A percentile compares a stretch with the other conserved stretches of the same genome.
Evolutionary conservation across 2,888 invertebrate species (phyloP).

Genomic region (Sinotaia quadrata): DNA sequence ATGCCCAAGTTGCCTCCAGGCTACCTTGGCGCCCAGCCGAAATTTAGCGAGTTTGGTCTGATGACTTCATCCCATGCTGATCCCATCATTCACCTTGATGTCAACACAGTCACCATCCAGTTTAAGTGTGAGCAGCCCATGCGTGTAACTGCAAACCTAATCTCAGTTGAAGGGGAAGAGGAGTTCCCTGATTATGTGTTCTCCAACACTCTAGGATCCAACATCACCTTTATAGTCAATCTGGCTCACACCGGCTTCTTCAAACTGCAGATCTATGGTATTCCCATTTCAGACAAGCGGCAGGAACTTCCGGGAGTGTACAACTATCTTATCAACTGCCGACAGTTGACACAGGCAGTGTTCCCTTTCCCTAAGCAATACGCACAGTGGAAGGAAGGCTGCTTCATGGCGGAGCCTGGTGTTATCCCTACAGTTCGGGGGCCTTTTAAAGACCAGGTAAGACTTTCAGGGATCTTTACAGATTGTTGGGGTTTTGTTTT

Average conservation of each 20-base stretch:
- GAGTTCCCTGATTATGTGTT: slow-evolving; percentile 68
- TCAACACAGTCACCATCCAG: slow-evolving; percentile 60
- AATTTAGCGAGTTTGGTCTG: slow-evolving; percentile 68
- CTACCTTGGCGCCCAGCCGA: slow-evolving; percentile 71
- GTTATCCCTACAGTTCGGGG: slow-evolving; percentile 51
- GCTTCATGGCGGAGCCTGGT: slow-evolving; percentile 68
- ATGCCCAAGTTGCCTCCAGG: slow-evolving; percentile 70
- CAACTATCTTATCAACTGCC: slow-evolving; percentile 71
- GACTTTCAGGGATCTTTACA: too few species aligned
- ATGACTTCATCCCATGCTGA: slow-evolving; percentile 64
- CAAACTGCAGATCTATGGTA: slow-evolving; percentile 71
- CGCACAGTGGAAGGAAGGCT: slow-evolving; percentile 73
- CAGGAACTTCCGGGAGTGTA: slow-evolving; percentile 72
- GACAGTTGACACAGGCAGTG: slow-evolving; percentile 49
- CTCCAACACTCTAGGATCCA: slow-evolving; percentile 62
- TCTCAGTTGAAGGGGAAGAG: slow-evolving; percentile 62
- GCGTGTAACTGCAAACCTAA: slow-evolving; percentile 70
- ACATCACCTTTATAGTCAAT: slow-evolving; percentile 60
- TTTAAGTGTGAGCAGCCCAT: slow-evolving; percentile 61
- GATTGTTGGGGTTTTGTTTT: too few species aligned
- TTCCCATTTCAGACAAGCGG: slow-evolving; percentile 65
- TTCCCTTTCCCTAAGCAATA: slow-evolving; percentile 72
- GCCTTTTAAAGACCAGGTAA: slow-evolving; percentile 37
- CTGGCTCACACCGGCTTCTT: slow-evolving; percentile 69
- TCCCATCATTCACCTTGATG: slow-evolving; percentile 67